Evolutionary conservation across 92 coral and sea anemone species (phyloP).

Genomic region (Ricordea florida): DNA sequence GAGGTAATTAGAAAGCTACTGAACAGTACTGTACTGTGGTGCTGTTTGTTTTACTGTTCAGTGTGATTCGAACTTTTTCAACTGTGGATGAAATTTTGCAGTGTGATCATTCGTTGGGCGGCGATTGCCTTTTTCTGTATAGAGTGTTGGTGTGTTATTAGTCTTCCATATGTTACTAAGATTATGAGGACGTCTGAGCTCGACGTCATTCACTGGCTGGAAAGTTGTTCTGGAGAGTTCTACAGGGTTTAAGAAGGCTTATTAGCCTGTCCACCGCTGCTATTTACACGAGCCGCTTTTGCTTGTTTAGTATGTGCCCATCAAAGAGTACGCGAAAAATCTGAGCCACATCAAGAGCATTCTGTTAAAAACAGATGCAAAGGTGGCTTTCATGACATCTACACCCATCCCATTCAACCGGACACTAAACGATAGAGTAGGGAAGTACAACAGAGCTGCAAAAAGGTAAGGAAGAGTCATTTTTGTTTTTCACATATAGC

Average conservation of each 20-base stretch:
- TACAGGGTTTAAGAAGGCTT: background rate
- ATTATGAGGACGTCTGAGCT: too few species aligned
- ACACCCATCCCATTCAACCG: constrained; percentile 81
- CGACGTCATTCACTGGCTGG: too few species aligned
- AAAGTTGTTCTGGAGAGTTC: too few species aligned
- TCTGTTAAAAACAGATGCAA: constrained; percentile 60
- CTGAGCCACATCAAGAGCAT: constrained; percentile 52
- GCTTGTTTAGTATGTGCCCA: constrained; percentile 60
- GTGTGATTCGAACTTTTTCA: too few species aligned
- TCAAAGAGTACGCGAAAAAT: constrained; percentile 49
- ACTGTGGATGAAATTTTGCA: too few species aligned
- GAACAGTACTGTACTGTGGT: background rate
- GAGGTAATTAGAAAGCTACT: constrained; percentile 6
- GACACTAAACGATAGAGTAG: constrained; percentile 47
- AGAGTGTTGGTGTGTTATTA: too few species aligned
- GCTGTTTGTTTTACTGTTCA: background rate
- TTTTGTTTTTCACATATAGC: too few species aligned
- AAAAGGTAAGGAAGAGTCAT: constrained; percentile 21
- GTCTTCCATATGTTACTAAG: too few species aligned
- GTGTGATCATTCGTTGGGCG: too few species aligned
- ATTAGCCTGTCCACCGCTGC: background rate
- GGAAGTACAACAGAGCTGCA: constrained; percentile 73
- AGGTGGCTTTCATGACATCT: constrained; percentile 66
- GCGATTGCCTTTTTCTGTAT: too few species aligned
- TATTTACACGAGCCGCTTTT: background rate